These are phyloP conservation scores for Synanthedon vespiformis DNA, from an alignment of 2,888 invertebrate genomes.

Conservation along the genomic window DNA sequence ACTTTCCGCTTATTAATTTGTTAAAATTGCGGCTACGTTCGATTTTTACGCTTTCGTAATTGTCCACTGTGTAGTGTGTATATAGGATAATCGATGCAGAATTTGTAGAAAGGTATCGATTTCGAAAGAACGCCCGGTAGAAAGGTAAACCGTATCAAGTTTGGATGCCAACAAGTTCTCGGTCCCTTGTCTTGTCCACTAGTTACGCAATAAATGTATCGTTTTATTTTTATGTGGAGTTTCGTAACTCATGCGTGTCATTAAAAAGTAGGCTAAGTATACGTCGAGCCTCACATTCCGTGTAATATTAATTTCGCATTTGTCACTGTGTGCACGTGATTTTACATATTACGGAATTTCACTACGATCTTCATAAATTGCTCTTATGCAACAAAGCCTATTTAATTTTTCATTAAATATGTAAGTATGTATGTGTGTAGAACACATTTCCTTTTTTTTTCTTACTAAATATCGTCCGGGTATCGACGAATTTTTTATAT, in stretches of 20 bases:
- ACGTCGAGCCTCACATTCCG: neutral
- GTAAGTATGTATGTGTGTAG: no score
- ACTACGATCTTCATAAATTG: no score
- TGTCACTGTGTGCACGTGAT: neutral
- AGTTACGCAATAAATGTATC: neutral
- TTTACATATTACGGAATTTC: neutral
- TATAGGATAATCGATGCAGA: neutral
- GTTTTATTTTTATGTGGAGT: neutral
- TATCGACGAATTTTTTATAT: no score
- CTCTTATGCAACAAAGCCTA: no score
- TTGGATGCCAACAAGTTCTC: neutral
- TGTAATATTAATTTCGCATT: neutral
- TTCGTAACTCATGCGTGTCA: conserved; percentile 9
- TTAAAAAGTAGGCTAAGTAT: conserved; percentile 13
- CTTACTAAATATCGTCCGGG: no score
- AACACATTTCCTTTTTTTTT: no score
- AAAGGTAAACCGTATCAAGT: neutral
- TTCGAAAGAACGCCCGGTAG: neutral
- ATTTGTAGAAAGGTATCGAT: neutral
- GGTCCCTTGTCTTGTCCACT: neutral
- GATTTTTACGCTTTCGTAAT: neutral
- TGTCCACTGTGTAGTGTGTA: neutral
- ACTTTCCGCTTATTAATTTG: neutral
- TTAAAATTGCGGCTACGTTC: neutral
- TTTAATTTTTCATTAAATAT: no score